Percentiles rank a stretch among this genome's conserved stretches.
Conservation (phyloP, 2,797 vertebrate species). For the Lithobates pipiens region DNA sequence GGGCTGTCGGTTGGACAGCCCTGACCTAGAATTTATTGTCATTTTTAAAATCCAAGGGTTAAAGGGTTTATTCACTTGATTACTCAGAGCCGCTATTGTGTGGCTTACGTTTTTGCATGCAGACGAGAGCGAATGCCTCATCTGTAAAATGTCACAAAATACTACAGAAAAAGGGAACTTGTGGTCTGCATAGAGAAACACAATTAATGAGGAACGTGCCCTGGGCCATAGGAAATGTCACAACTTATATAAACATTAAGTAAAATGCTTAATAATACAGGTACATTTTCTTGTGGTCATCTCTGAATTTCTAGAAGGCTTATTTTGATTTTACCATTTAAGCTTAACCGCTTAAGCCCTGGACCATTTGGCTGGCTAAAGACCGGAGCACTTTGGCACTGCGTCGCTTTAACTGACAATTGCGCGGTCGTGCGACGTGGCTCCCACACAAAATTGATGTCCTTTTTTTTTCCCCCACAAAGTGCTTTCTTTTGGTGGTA, state of each 20-base stretch:
- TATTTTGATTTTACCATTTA: too few species aligned
- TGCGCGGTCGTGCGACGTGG: too few species aligned
- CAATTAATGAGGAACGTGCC: not conserved
- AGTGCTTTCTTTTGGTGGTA: too few species aligned
- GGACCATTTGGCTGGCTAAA: too few species aligned
- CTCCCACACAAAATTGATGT: too few species aligned
- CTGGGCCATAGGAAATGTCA: constrained; percentile 17
- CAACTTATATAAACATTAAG: not conserved
- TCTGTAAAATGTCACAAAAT: not conserved
- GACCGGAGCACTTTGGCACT: too few species aligned
- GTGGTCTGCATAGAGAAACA: not conserved
- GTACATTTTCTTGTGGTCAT: not conserved
- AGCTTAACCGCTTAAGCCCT: too few species aligned
- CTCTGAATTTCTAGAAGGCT: too few species aligned
- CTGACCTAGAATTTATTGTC: not conserved
- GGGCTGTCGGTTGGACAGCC: not conserved
- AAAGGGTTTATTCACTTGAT: not conserved
- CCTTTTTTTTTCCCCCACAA: too few species aligned
- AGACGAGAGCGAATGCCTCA: not conserved
- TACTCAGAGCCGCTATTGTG: too few species aligned
- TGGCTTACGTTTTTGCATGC: not conserved
- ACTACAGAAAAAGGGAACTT: constrained; percentile 15
- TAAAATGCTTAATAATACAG: not conserved
- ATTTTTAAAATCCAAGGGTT: not conserved
- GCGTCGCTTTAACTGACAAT: too few species aligned